Evolutionary conservation across 2,113 vertebrate species (phyloP), one percentile per base, ranked within the genome.

Genomic region (Hymenochirus boettgeri): DNA sequence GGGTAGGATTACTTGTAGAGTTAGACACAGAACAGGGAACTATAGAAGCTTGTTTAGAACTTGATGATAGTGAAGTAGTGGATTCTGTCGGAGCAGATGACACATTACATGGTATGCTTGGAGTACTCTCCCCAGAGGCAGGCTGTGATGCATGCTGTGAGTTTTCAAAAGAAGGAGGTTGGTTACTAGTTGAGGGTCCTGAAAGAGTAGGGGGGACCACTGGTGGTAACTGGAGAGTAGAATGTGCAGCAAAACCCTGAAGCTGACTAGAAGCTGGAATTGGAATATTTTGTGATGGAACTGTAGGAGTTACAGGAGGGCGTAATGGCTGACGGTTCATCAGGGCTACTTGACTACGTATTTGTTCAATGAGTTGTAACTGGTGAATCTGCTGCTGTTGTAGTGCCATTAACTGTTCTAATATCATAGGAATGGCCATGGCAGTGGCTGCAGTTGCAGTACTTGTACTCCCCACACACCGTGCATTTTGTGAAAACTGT

Each of bases 341-440:
- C 78, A 95, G 80, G 2, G 93, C 92, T 74, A 99, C 95, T 73
- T 99, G 96, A 73, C 91, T 97, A 59, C 94, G 93, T 71, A 99
- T 99, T 82, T 98, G 96, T 80, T 99, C 96, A 0, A 99, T 99
- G 31, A 99, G 85, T 86, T 98, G 95, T 64, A 99, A 89, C 84
- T 99, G 96, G 75, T 96, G 95, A 24, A 98, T 92, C 80, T 98
- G 96, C 75, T 99, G 96, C 77, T 98, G 96, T 77, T 98, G 96
- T 47, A 99, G 79, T 7, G 96, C 94, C 91, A 98, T 88, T 55
- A 99, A 86, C 82, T 98, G 96, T 76, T 99, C 96, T 71, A 99
- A 83, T 71, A 99, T 99, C 91, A 96, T 88, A 45, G 96, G 96
- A 59, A 99, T 91, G 59, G 96, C 94, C 84, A 93, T 87, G 0